phyloP scores from a whole-genome alignment of 2,797 vertebrate species.

The Hydrophis major region DNA sequence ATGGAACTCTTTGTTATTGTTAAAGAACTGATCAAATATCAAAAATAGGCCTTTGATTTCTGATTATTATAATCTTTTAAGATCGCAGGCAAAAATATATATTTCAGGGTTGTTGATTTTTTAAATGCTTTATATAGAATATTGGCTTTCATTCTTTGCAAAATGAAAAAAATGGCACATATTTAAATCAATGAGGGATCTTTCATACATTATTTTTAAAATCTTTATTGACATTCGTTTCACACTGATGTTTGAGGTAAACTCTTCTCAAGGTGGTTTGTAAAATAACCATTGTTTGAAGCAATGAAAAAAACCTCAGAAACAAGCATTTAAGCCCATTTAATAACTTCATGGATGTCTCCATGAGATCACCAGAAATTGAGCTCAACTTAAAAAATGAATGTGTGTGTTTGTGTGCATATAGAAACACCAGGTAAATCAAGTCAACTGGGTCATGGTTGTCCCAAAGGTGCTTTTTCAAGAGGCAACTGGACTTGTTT shows the following conservation, averaged over 20 bases:
- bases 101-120: not conserved
- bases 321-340: not conserved
- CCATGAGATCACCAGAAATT: not conserved
- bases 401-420: not conserved
- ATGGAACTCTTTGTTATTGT: not conserved
- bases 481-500: no score
- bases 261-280: not conserved
- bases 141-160: not conserved
- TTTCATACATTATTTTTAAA: not conserved
- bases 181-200: not conserved
- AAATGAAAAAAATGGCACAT: not conserved
- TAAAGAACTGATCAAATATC: not conserved
- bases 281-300: not conserved
- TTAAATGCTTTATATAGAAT: not conserved
- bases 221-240: not conserved
- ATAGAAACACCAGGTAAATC: not conserved
- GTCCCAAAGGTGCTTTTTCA: no score
- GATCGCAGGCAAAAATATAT: not conserved
- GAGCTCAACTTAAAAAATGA: not conserved
- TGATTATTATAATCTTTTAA: not conserved
- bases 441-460: no score
- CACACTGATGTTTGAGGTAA: not conserved
- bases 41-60: not conserved
- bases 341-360: not conserved
- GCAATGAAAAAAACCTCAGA: not conserved